phyloP scores from a whole-genome alignment of 2,888 invertebrate genomes.

The Tipula helvola region DNA sequence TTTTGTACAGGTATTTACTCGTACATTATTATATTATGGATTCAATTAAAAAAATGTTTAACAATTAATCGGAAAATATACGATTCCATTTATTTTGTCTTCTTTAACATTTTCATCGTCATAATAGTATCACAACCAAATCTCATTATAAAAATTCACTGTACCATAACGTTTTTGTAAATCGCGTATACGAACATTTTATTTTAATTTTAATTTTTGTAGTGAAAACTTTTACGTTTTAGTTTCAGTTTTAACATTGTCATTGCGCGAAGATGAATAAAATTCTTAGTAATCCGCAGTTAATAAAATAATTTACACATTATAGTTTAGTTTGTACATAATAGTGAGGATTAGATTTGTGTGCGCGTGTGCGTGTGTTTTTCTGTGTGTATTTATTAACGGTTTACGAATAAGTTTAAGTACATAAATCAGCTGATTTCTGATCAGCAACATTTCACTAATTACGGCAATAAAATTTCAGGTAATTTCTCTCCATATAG shows the following conservation, averaged over 20 bases:
- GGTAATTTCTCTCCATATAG: neutral
- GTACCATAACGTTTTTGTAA: neutral
- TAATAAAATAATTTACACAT: neutral
- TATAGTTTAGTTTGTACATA: no score
- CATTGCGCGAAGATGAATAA: neutral
- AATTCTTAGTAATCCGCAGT: neutral
- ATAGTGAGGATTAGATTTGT: neutral
- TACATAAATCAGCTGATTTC: neutral
- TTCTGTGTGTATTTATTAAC: no score
- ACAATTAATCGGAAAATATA: neutral
- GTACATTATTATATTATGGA: neutral
- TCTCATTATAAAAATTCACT: neutral
- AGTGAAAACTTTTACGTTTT: neutral
- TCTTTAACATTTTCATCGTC: neutral
- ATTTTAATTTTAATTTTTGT: neutral
- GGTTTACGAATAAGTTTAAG: neutral
- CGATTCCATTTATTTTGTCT: neutral
- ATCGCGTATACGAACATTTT: neutral
- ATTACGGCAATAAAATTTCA: neutral
- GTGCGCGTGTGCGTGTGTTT: neutral
- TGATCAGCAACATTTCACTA: neutral
- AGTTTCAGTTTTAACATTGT: neutral
- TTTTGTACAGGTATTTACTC: neutral
- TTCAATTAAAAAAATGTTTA: neutral
- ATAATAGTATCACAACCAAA: neutral